A percentile compares a stretch with the other conserved stretches of the same genome.
Evolutionary conservation across 2,113 vertebrate species (phyloP).

Genomic region (Pseudorectes ferrugineus): DNA sequence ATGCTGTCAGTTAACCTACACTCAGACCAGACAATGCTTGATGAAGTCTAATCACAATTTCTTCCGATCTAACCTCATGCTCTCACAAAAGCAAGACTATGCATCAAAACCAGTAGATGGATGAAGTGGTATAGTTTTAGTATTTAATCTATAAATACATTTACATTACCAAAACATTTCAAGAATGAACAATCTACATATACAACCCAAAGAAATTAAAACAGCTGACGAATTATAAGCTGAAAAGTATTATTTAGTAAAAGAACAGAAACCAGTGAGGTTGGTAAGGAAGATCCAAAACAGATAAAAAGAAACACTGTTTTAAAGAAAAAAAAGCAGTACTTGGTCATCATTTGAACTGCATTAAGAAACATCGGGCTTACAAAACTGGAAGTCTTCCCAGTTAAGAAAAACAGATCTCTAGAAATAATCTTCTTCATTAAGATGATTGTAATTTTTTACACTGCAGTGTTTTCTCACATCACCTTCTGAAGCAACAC

Average conservation of each 20-base stretch:
- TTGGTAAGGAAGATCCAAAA: background rate
- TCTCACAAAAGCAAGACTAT: background rate
- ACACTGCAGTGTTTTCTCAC: background rate
- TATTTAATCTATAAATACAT: background rate
- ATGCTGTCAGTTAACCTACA: background rate
- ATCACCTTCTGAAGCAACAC: background rate
- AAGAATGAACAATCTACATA: background rate
- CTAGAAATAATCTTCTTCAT: background rate
- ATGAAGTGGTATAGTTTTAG: background rate
- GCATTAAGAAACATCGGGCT: background rate
- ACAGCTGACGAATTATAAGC: background rate
- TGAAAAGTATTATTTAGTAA: background rate
- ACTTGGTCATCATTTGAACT: background rate
- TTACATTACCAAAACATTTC: background rate
- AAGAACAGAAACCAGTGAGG: background rate
- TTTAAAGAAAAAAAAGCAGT: background rate
- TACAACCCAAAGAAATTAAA: background rate
- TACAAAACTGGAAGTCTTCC: background rate
- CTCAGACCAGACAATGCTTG: background rate
- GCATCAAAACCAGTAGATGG: background rate
- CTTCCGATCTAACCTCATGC: background rate
- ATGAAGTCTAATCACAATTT: background rate
- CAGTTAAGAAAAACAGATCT: background rate
- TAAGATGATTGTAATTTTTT: background rate
- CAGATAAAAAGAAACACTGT: background rate